Evolutionary conservation across 2,113 vertebrate genomes (phyloP).

Genomic region (Nothocercus nigrocapillus): DNA sequence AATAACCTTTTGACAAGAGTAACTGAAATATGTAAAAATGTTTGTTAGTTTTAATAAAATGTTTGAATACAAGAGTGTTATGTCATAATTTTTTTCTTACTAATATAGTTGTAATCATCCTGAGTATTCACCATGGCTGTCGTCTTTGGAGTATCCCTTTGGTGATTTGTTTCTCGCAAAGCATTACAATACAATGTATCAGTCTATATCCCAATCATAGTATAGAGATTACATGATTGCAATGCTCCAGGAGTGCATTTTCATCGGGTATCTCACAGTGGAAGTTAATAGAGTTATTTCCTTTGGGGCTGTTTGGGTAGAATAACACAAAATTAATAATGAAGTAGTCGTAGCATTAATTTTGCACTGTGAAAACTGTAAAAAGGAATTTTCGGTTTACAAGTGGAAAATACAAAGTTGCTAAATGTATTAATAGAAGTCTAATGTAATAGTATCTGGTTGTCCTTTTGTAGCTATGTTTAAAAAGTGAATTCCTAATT

Average conservation of each 20-base stretch:
- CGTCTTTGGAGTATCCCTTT: background rate
- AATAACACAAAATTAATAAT: background rate
- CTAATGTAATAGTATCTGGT: too few relatives aligned
- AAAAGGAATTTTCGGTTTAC: background rate
- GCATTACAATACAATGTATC: fast-evolving
- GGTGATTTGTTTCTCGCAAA: background rate
- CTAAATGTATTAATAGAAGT: background rate
- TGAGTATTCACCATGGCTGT: fast-evolving
- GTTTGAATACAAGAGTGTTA: background rate
- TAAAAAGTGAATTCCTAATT: background rate
- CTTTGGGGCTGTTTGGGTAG: too few relatives aligned
- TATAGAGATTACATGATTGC: fast-evolving
- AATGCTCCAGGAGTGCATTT: fast-evolving
- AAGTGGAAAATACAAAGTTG: background rate
- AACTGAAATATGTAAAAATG: background rate
- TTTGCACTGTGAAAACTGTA: background rate
- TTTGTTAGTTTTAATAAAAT: background rate
- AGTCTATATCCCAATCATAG: fast-evolving
- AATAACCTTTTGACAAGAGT: background rate
- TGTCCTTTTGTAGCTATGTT: background rate
- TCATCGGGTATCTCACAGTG: fast-evolving
- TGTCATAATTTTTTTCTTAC: background rate
- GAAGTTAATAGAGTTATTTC: fast-evolving
- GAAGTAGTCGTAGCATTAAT: background rate
- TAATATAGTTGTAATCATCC: background rate